Conservation (phyloP, 2,888 invertebrate genomes). For the Melinaea marsaeus region DNA sequence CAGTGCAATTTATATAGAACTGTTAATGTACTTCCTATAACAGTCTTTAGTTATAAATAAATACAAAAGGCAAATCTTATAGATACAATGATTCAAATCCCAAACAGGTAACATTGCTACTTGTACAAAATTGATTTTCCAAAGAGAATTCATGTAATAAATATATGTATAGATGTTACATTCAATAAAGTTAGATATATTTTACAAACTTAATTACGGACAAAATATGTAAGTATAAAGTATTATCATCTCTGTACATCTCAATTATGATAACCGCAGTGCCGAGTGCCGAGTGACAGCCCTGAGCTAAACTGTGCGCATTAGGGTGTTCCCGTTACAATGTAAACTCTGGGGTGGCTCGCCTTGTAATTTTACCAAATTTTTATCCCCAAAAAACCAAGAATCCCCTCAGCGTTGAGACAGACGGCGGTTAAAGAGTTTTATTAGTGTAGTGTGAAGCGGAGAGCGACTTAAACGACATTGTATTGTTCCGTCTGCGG, state of each 20-base stretch:
- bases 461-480: constrained; percentile 4
- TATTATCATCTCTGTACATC: not conserved
- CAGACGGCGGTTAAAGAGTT: constrained; percentile 55
- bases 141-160: too few relatives aligned
- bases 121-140: too few relatives aligned
- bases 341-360: constrained; percentile 71
- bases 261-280: constrained; percentile 8
- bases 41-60: too few relatives aligned
- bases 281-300: constrained; percentile 39
- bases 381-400: constrained; percentile 62
- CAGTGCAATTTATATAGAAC: too few relatives aligned
- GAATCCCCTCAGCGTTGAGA: constrained; percentile 51
- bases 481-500: not conserved
- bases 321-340: constrained; percentile 76
- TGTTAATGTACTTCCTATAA: too few relatives aligned
- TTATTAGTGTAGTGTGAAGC: constrained; percentile 42
- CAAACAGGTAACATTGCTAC: too few relatives aligned
- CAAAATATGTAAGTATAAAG: too few relatives aligned
- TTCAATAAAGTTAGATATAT: too few relatives aligned
- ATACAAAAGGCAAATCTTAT: too few relatives aligned
- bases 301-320: constrained; percentile 67
- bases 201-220: too few relatives aligned
- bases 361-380: constrained; percentile 76
- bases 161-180: too few relatives aligned
- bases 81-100: too few relatives aligned